Evolutionary conservation across 2,888 invertebrate genomes (phyloP).

Genomic region (Euzophera pinguis): DNA sequence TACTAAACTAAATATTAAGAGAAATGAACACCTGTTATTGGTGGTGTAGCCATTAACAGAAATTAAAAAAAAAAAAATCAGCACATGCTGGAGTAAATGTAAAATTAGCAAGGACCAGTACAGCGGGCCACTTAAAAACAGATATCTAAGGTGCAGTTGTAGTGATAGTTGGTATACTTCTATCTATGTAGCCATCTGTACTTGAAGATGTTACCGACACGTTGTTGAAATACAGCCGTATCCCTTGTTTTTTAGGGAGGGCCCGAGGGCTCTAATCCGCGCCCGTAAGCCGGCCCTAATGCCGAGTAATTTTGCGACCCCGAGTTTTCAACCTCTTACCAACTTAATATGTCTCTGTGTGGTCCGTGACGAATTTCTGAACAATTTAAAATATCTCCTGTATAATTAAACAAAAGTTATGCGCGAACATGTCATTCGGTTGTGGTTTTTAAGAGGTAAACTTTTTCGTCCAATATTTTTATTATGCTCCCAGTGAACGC

Average conservation of each 20-base stretch:
- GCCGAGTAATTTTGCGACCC: conserved; percentile 72
- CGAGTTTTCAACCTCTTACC: conserved; percentile 50
- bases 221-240: conserved; percentile 44
- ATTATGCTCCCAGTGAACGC: no score
- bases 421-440: not conserved
- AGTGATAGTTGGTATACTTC: no score
- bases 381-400: conserved; percentile 18
- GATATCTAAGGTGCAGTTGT: no score
- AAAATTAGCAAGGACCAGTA: not conserved
- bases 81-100: not conserved
- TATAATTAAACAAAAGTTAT: not conserved
- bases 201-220: conserved; percentile 34
- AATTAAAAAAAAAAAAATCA: no score
- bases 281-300: conserved; percentile 62
- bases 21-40: no score
- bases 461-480: no score
- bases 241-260: conserved; percentile 74
- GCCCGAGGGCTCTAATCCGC: conserved; percentile 53
- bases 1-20: no score
- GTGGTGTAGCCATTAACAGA: no score
- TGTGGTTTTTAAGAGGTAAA: not conserved
- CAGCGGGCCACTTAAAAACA: no score
- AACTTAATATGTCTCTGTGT: conserved; percentile 50
- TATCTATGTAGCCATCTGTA: conserved; percentile 15
- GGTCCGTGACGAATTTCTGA: conserved; percentile 26